Base-by-base conservation (phyloP, 2,797 vertebrate species). In the Clamator glandarius region DNA sequence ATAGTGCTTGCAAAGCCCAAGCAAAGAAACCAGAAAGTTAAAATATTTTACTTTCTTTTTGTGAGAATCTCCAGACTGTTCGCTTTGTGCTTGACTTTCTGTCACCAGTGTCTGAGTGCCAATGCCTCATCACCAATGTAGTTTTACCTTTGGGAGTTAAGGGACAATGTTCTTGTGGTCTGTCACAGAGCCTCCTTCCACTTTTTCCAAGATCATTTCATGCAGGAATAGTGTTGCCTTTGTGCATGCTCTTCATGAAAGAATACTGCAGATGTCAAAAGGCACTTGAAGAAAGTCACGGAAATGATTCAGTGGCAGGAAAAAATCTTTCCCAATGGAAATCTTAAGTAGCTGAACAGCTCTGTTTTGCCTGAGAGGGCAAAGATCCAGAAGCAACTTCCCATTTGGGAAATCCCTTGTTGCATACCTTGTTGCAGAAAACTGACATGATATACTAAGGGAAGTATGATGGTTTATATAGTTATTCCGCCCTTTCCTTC, bases 361-460 rank as follows among this genome's bases (percentile, higher is more conserved):
- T 72, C 33, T 69, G 17, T 46, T 85, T 84, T 36, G 35, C 21
- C 13, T 28, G 25, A 76, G 78, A 76, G 73, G 4, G 8, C 58
- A 84, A 81, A 78, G 31, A 58, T 63, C 24, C 35, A 36, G 57
- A 44, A 74, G 19, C 5, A 87, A 3, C n/a, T 52, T 61, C 50
- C 51, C 7, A 7, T 16, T 31, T 50, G 41, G 36, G 31, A 85
- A 90, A 85, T 41, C n/a, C 3, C 41, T 39, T 28, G 19, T 44
- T 51, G 12, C 20, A 46, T 3, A 44, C 1, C 7, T 39, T 39
- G 42, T n/a, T 73, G 69, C 41, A 50, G 11, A 58, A 76, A 80
- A 80, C 4, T 1, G 1, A 68, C 46, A 20, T 1, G 0, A 61
- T 44, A 11, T 16, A 48, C 28, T 2, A 3, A 23, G 42, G 17